phyloP scores from a whole-genome alignment of 2,888 invertebrate genomes.

The Eupithecia tripunctaria region DNA sequence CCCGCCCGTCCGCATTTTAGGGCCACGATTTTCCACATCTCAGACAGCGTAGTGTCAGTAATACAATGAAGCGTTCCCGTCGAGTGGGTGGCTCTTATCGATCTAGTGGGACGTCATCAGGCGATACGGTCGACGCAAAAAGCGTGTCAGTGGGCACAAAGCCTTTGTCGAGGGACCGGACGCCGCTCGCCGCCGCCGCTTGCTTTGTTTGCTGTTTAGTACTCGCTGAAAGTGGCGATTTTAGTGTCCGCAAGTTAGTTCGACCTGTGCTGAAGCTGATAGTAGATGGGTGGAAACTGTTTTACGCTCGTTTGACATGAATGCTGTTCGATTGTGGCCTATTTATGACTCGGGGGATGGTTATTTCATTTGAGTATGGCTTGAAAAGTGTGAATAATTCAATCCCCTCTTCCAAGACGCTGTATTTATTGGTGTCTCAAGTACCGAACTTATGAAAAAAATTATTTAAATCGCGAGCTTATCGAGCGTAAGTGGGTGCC shows the following conservation, averaged over 20 bases:
- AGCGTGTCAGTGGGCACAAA: slow-evolving; percentile 82
- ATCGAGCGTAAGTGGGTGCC: slow-evolving; percentile 58
- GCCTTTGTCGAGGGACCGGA: slow-evolving; percentile 80
- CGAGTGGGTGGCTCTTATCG: slow-evolving; percentile 82
- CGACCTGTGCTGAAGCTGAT: slow-evolving; percentile 52
- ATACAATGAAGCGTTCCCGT: slow-evolving; percentile 81
- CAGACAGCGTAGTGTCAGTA: slow-evolving; percentile 79
- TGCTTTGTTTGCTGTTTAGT: slow-evolving; percentile 81
- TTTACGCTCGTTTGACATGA: slow-evolving; percentile 25
- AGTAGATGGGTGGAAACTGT: slow-evolving; percentile 32
- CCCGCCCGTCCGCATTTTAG: slow-evolving; percentile 64
- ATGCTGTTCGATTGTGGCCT: slow-evolving; percentile 9
- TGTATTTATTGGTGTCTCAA: slow-evolving; percentile 33
- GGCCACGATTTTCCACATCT: slow-evolving; percentile 80
- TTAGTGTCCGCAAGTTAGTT: slow-evolving; percentile 68
- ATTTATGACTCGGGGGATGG: neutral
- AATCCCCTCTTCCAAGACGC: slow-evolving; percentile 15
- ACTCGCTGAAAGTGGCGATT: slow-evolving; percentile 76
- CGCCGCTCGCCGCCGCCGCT: slow-evolving; percentile 76
- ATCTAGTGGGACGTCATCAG: slow-evolving; percentile 83
- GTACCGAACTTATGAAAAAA: slow-evolving; percentile 40
- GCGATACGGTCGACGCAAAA: slow-evolving; percentile 82
- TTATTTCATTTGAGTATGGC: neutral
- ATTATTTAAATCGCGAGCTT: slow-evolving; percentile 52
- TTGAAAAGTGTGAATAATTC: slow-evolving; percentile 6